Evolutionary conservation across 2,113 vertebrate genomes (phyloP).

Genomic region (Oncorhynchus masou): DNA sequence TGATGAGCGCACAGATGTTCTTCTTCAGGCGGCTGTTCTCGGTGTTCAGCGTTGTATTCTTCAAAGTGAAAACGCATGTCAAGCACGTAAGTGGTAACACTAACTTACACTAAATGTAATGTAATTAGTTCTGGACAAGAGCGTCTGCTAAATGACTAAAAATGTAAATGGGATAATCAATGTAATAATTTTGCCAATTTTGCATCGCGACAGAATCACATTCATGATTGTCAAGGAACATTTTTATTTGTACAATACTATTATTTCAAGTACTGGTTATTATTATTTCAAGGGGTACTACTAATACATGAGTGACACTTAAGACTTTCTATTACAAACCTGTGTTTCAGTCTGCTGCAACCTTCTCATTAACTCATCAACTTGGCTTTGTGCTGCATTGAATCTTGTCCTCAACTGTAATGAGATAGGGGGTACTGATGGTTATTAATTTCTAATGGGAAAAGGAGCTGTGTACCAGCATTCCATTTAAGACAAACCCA

Average conservation of each 20-base stretch:
- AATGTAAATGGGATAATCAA: constrained; percentile 56
- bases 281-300: no score
- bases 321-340: constrained; percentile 68
- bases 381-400: constrained; percentile 84
- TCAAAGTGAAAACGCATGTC: constrained; percentile 3
- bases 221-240: no score
- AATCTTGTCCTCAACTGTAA: constrained; percentile 84
- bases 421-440: background rate
- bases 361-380: constrained; percentile 82
- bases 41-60: constrained; percentile 85
- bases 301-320: no score
- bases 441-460: no score
- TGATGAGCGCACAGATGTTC: constrained; percentile 93
- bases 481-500: background rate
- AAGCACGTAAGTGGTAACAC: background rate
- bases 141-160: constrained; percentile 18
- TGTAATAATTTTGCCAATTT: no score
- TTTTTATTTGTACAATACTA: no score
- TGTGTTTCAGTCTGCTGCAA: constrained; percentile 85
- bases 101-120: background rate
- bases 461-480: background rate
- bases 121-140: constrained; percentile 30
- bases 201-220: no score
- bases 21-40: constrained; percentile 92
- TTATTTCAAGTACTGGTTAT: no score